Conservation (phyloP, 2,113 vertebrate genomes). For the Festucalex cinctus region DNA sequence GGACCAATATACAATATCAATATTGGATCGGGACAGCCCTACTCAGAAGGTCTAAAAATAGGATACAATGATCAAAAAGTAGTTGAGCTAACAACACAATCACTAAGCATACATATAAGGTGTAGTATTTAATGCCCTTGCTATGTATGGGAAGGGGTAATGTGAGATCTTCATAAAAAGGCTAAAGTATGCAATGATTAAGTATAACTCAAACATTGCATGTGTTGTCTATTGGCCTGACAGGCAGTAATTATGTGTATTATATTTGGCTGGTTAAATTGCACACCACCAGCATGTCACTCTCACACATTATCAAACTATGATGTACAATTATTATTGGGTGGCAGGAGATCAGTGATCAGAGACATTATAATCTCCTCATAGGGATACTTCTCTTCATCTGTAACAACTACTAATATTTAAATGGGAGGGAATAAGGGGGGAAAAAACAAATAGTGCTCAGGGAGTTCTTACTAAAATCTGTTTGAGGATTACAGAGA, state of each 20-base stretch:
- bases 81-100: slow-evolving; percentile 39
- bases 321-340: slow-evolving; percentile 99
- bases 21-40: no score
- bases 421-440: slow-evolving; percentile 54
- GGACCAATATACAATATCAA: no score
- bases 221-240: slow-evolving; percentile 97
- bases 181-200: slow-evolving; percentile 99
- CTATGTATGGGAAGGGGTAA: slow-evolving; percentile 61
- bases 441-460: slow-evolving; percentile 84
- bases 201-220: slow-evolving; percentile 98
- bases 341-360: slow-evolving; percentile 89
- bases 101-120: slow-evolving; percentile 79
- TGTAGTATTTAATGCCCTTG: slow-evolving; percentile 87
- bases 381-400: slow-evolving; percentile 90
- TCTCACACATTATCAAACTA: slow-evolving; percentile 98
- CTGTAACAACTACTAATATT: slow-evolving; percentile 91
- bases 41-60: slow-evolving; percentile 21
- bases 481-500: slow-evolving; percentile 79
- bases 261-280: slow-evolving; percentile 99
- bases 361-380: slow-evolving; percentile 98
- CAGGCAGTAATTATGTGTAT: slow-evolving; percentile 99
- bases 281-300: slow-evolving; percentile 93
- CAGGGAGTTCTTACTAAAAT: slow-evolving; percentile 83
- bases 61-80: slow-evolving; percentile 36
- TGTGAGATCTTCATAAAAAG: slow-evolving; percentile 88